Conservation (phyloP, 2,888 invertebrate genomes). For the Crematogaster levior region DNA sequence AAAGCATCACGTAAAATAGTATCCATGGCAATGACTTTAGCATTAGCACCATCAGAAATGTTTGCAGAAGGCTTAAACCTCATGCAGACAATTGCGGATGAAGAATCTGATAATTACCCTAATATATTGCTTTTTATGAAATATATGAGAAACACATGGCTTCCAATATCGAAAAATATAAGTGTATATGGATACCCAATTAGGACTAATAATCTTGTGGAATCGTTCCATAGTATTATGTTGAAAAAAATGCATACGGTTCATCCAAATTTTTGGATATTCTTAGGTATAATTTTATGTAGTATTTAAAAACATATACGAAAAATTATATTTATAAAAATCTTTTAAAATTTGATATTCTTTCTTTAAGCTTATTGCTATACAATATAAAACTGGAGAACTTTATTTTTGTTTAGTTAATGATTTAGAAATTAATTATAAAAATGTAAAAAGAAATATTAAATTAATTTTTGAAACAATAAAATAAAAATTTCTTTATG, state of each 20-base stretch:
- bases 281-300: no score
- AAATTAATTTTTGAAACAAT: no score
- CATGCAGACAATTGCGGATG: not conserved
- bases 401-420: no score
- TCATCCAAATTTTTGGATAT: not conserved
- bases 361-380: no score
- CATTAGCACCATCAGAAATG: constrained; percentile 11
- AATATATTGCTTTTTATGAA: not conserved
- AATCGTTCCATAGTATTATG: not conserved
- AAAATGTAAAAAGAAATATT: no score
- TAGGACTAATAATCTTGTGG: not conserved
- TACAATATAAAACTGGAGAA: no score
- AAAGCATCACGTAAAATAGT: not conserved
- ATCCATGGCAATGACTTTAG: constrained; percentile 10
- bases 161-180: not conserved
- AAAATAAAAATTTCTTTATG: no score
- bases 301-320: no score
- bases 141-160: not conserved
- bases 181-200: not conserved
- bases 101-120: not conserved
- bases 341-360: no score
- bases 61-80: not conserved
- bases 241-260: not conserved
- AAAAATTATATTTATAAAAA: no score
- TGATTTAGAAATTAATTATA: no score